These are phyloP conservation scores for Drosophila limbata DNA, from an alignment of 2,888 invertebrate genomes.

Conservation along the genomic window DNA sequence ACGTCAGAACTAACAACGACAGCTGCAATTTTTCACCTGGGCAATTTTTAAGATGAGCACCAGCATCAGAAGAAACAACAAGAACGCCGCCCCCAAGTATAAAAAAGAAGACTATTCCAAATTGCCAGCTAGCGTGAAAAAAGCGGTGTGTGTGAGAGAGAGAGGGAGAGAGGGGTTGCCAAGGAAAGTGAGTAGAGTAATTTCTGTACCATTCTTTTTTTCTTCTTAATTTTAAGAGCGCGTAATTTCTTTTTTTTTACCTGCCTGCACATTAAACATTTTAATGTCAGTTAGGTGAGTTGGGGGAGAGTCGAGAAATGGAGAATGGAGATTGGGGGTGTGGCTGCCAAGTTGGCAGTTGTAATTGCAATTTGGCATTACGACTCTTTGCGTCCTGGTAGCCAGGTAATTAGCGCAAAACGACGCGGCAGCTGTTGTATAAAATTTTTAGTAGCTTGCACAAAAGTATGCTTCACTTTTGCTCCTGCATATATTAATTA, in stretches of 20 bases:
- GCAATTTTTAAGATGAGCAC: constrained; percentile 82
- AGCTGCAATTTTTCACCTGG: constrained; percentile 85
- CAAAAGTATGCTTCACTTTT: constrained; percentile 59
- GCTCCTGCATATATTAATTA: constrained; percentile 73
- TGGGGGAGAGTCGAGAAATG: not conserved
- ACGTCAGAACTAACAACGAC: constrained; percentile 63
- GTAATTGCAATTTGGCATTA: constrained; percentile 80
- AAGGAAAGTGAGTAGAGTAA: constrained; percentile 51
- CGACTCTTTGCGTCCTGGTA: constrained; percentile 58
- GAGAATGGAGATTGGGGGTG: constrained; percentile 1
- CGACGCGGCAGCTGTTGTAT: constrained; percentile 78
- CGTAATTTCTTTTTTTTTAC: constrained; percentile 48
- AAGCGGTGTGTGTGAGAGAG: constrained; percentile 8
- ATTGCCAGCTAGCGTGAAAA: constrained; percentile 49
- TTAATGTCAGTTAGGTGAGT: constrained; percentile 75
- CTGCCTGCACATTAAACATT: constrained; percentile 82
- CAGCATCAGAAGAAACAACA: constrained; percentile 28
- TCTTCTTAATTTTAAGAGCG: constrained; percentile 65
- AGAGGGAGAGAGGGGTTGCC: constrained; percentile 5
- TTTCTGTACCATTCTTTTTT: constrained; percentile 43
- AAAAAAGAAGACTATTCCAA: constrained; percentile 50
- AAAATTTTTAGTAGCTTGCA: constrained; percentile 73
- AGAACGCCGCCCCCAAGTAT: constrained; percentile 32
- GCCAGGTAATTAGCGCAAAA: constrained; percentile 79
- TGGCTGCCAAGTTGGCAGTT: constrained; percentile 58